phyloP scores from a whole-genome alignment of 2,888 invertebrate species.

The Luffia ferchaultella region DNA sequence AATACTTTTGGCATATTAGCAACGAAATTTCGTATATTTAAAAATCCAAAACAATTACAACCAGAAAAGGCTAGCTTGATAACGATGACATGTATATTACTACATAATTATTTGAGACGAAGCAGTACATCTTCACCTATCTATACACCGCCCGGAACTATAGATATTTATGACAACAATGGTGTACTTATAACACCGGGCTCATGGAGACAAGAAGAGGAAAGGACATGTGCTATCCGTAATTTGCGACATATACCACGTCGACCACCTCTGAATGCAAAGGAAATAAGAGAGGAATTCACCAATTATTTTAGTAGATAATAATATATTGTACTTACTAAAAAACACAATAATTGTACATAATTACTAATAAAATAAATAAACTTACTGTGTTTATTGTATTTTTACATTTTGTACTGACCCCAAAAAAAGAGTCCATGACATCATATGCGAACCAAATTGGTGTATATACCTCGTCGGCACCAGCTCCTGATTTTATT shows the following conservation, averaged over 20 bases:
- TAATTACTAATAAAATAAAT: background rate
- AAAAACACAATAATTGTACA: too few species aligned
- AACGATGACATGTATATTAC: slow-evolving; percentile 15
- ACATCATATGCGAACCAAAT: slow-evolving; percentile 7
- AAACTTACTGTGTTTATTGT: slow-evolving; percentile 5
- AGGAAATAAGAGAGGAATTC: slow-evolving; percentile 7
- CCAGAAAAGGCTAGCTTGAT: slow-evolving; percentile 11
- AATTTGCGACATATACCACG: slow-evolving; percentile 10
- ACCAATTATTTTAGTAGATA: slow-evolving; percentile 11
- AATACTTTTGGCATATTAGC: slow-evolving; percentile 15
- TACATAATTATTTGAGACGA: slow-evolving; percentile 17
- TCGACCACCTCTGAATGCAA: slow-evolving; percentile 7
- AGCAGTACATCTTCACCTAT: slow-evolving; percentile 11
- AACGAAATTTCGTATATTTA: slow-evolving; percentile 13
- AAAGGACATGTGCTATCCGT: slow-evolving; percentile 8
- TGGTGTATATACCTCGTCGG: background rate
- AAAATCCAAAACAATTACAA: slow-evolving; percentile 15
- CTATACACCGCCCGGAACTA: background rate
- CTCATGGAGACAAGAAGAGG: slow-evolving; percentile 3
- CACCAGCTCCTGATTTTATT: background rate
- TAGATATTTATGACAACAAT: slow-evolving; percentile 1
- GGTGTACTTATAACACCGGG: background rate
- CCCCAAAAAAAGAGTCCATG: slow-evolving; percentile 6
- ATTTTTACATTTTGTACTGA: slow-evolving; percentile 5
- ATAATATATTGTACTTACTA: background rate